phyloP scores from a whole-genome alignment of 2,113 vertebrate species.

The Pyrgilauda ruficollis region DNA sequence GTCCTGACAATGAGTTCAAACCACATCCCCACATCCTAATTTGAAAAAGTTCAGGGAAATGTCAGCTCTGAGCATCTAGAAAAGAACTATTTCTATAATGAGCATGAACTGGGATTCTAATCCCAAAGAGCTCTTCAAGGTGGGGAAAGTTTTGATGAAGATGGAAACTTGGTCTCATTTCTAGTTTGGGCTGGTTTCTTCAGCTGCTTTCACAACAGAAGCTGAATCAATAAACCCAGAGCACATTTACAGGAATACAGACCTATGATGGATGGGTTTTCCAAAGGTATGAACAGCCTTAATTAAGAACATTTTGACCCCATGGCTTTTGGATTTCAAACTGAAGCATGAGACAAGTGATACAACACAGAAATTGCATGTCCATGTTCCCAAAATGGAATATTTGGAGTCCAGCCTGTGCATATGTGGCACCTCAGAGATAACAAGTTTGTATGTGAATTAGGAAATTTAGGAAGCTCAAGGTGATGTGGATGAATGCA shows the following conservation, averaged over 20 bases:
- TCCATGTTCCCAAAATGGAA: not conserved
- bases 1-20: slow-evolving; percentile 25
- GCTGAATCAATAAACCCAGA: not conserved
- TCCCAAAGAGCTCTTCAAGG: not conserved
- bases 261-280: not conserved
- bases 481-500: not conserved
- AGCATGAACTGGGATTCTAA: not conserved
- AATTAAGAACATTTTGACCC: not conserved
- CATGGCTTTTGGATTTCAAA: not conserved
- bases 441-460: not conserved
- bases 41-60: slow-evolving; percentile 32
- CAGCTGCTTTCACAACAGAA: not conserved
- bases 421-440: not conserved
- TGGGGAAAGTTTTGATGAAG: not conserved
- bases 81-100: not conserved
- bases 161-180: not conserved
- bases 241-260: not conserved
- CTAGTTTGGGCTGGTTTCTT: not conserved
- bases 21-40: not conserved
- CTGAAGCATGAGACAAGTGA: not conserved
- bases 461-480: not conserved
- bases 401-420: not conserved
- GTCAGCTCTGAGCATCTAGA: not conserved
- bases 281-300: not conserved
- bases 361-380: not conserved